Percentiles rank a stretch among this genome's conserved stretches.
These are phyloP conservation scores for Rapana venosa DNA, from an alignment of 2,888 invertebrate genomes.

Conservation along the genomic window DNA sequence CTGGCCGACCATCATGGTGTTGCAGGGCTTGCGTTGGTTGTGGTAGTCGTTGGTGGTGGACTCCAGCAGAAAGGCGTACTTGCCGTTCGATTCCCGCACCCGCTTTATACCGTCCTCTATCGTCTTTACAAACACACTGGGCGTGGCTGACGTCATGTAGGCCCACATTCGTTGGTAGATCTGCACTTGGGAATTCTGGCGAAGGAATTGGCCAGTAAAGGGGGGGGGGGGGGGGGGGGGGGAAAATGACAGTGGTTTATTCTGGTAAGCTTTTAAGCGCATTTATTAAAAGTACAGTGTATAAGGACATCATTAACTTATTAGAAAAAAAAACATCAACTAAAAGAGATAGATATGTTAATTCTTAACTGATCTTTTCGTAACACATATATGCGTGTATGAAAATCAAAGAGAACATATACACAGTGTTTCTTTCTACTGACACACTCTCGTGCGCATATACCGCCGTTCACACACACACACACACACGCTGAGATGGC, in stretches of 20 bases:
- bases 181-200: slow-evolving; percentile 90
- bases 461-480: slow-evolving; percentile 5
- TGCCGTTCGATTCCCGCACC: slow-evolving; percentile 84
- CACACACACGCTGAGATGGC: too few relatives aligned
- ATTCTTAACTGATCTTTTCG: too few relatives aligned
- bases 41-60: slow-evolving; percentile 86
- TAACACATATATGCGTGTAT: not conserved
- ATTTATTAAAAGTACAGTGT: not conserved
- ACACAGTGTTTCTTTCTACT: not conserved
- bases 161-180: slow-evolving; percentile 96
- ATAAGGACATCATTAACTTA: not conserved
- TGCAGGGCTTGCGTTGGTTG: slow-evolving; percentile 88
- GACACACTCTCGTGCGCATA: too few relatives aligned
- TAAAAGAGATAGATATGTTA: not conserved
- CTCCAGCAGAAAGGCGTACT: slow-evolving; percentile 81
- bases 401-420: not conserved
- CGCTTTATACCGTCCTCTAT: slow-evolving; percentile 90
- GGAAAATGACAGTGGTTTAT: not conserved
- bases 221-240: not conserved
- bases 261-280: too few relatives aligned
- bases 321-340: not conserved
- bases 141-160: slow-evolving; percentile 87
- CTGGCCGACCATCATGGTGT: slow-evolving; percentile 49
- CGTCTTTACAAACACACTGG: slow-evolving; percentile 86
- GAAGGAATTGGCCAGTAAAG: too few relatives aligned